Evolutionary conservation across 1,140 invertebrate genomes (phyloP).

Genomic region (Monochamus saltuarius): DNA sequence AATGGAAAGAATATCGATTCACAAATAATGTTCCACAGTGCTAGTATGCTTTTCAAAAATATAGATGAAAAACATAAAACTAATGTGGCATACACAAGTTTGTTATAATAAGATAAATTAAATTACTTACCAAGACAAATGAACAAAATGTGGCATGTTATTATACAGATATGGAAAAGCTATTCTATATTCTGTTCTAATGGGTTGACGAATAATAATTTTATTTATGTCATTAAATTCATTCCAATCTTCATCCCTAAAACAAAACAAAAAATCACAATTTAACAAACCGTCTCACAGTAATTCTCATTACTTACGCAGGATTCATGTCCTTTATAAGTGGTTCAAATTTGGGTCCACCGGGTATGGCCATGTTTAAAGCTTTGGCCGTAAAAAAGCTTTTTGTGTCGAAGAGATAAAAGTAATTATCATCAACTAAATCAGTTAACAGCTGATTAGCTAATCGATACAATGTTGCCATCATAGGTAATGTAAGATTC

Average conservation of each 20-base stretch:
- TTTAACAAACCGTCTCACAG: neutral
- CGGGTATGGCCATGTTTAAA: conserved; percentile 99
- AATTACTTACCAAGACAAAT: conserved; percentile 83
- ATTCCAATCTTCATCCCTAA: conserved; percentile 99
- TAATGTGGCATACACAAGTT: too few species aligned
- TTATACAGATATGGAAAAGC: conserved; percentile 99
- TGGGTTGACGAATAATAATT: conserved; percentile 98
- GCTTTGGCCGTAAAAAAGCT: conserved; percentile 99
- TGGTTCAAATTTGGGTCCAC: conserved; percentile 99
- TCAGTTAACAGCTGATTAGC: conserved; percentile 99
- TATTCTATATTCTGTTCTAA: conserved; percentile 98
- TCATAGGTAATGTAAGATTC: conserved; percentile 93
- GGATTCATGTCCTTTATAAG: conserved; percentile 96
- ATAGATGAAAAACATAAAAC: conserved; percentile 36
- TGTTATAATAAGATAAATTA: conserved; percentile 18
- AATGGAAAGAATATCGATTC: conserved; percentile 54
- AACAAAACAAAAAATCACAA: conserved; percentile 28
- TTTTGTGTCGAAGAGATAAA: conserved; percentile 98
- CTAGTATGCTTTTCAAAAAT: conserved; percentile 49
- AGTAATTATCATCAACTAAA: conserved; percentile 98
- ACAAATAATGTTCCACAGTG: conserved; percentile 55
- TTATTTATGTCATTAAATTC: conserved; percentile 99
- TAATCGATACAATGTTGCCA: conserved; percentile 95
- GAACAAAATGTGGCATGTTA: conserved; percentile 95
- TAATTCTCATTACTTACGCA: conserved; percentile 61